These are phyloP conservation scores for Chrysodeixis includens DNA, from an alignment of 2,888 invertebrate species.

Conservation along the genomic window DNA sequence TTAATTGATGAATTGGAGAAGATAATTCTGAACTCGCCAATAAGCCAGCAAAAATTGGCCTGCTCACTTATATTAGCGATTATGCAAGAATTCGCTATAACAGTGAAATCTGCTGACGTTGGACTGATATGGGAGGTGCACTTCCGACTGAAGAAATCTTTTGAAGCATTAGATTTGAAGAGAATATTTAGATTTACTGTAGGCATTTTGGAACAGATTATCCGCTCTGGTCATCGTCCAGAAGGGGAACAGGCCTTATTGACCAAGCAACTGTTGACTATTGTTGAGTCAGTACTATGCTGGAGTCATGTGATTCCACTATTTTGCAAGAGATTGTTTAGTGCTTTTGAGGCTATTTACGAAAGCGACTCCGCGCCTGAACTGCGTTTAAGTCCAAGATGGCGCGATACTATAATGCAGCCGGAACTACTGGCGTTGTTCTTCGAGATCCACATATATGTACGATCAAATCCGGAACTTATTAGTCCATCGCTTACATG, in stretches of 20 bases:
- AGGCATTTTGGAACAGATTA: constrained; percentile 81
- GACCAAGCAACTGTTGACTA: constrained; percentile 92
- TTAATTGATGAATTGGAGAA: constrained; percentile 93
- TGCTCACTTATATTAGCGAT: constrained; percentile 95
- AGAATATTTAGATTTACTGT: constrained; percentile 91
- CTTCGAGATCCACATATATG: constrained; percentile 95
- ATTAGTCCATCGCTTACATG: constrained; percentile 94
- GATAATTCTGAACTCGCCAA: constrained; percentile 94
- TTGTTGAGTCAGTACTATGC: constrained; percentile 93
- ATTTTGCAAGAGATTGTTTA: constrained; percentile 92
- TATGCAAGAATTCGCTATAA: constrained; percentile 96
- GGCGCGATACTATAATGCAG: constrained; percentile 94
- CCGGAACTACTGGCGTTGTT: constrained; percentile 93
- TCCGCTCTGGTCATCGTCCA: constrained; percentile 82
- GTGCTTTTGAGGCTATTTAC: constrained; percentile 92
- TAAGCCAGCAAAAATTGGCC: constrained; percentile 93
- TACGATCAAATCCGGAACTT: constrained; percentile 92
- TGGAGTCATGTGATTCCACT: constrained; percentile 94
- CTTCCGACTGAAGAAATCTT: constrained; percentile 94
- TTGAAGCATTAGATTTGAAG: constrained; percentile 94
- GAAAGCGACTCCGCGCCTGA: constrained; percentile 91
- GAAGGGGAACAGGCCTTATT: constrained; percentile 88
- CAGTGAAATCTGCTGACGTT: constrained; percentile 95
- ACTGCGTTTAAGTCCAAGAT: constrained; percentile 91
- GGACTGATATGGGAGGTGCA: constrained; percentile 97